Base-by-base conservation (phyloP, 1,140 invertebrate species). In the Carposina sasakii region DNA sequence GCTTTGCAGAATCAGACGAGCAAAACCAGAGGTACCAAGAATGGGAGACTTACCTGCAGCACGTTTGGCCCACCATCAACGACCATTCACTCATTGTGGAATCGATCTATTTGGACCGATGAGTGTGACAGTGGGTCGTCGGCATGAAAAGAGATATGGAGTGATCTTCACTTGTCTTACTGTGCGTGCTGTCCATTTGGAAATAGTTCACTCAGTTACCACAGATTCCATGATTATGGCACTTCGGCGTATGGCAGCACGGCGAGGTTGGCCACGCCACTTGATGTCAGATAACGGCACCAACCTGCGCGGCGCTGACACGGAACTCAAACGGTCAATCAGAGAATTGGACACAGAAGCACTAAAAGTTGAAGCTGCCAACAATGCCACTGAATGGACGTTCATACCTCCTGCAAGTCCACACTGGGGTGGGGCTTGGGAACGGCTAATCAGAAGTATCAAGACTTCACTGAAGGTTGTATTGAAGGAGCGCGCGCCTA, bases 161-260 rank as follows among this genome's bases (percentile, higher is more conserved):
- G 58, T 48, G n/a, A 12, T 60, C 10, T 60, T 60, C 31, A 34
- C 19, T 19, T 60, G 58, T 34, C 50, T 60, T 21, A 36, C 43
- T 6, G 52, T 53, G 5, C 54, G 52, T 19, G 60, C 63, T 30
- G 31, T 63, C 12, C 60, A 64, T 44, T 13, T 64, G 1, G 60
- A 64, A 41, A 2, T 52, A 0, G 54, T 57, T 1, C 30, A n/a
- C n/a, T 24, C 43, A 6, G 34, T 64, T 3, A 48, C 50, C 10
- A 44, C 43, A 12, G 50, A 60, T 6, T 36, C 54, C 8, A 78
- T 78, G 54, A 41, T 84, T 13, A 56, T 62, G 39, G 54, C 67
- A 23, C 34, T 86, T 1, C 47, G 67, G 19, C 22, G 77, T 20
- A 83, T 87, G 54, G 64, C 85, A 16, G 53, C 66, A 16, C 43